phyloP scores from a whole-genome alignment of 2,797 vertebrate species.

The Perodicticus potto region DNA sequence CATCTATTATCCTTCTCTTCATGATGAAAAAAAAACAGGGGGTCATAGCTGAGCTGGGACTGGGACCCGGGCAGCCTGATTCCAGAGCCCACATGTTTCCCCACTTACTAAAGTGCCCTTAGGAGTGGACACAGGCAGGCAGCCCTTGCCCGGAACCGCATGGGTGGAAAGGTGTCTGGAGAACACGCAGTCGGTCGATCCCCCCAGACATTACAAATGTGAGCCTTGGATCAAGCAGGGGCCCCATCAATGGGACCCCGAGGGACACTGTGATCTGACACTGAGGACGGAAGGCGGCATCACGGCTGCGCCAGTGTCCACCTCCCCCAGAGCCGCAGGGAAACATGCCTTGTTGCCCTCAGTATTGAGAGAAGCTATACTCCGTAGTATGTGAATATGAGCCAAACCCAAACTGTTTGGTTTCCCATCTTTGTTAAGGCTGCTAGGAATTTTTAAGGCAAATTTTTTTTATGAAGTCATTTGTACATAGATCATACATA shows the following conservation, averaged over 20 bases:
- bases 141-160: conserved; percentile 44
- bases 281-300: background rate
- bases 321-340: background rate
- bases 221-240: conserved; percentile 53
- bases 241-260: conserved; percentile 34
- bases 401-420: background rate
- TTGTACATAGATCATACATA: too few species aligned
- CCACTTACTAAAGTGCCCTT: background rate
- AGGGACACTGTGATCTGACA: conserved; percentile 51
- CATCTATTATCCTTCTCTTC: background rate
- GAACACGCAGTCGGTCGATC: conserved; percentile 49
- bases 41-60: background rate
- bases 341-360: background rate
- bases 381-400: conserved; percentile 37
- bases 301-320: background rate
- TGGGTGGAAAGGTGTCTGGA: conserved; percentile 24
- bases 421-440: conserved; percentile 36
- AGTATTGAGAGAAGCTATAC: background rate
- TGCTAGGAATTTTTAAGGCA: conserved; percentile 5
- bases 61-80: background rate
- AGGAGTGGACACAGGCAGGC: background rate
- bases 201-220: conserved; percentile 51
- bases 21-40: conserved; percentile 4
- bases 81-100: background rate
- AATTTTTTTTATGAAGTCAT: background rate